Conservation (phyloP, 2,113 vertebrate genomes). For the Crocuta crocuta region DNA sequence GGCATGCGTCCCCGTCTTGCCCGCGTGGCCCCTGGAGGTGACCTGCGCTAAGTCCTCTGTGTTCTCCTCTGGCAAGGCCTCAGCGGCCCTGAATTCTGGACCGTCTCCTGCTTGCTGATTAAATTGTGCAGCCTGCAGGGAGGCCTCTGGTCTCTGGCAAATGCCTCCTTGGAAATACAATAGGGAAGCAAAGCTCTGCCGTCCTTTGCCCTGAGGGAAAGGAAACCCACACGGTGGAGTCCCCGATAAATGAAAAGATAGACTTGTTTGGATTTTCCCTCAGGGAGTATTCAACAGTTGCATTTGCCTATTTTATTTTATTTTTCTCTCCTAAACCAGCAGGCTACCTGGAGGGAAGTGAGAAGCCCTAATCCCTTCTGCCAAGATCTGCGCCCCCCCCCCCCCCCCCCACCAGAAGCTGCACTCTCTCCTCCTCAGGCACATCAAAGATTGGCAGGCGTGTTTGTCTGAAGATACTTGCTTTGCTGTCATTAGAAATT, state of each 20-base stretch:
- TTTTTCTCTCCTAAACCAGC: background rate
- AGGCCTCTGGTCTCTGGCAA: background rate
- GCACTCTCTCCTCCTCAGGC: background rate
- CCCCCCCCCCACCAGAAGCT: background rate
- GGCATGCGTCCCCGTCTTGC: background rate
- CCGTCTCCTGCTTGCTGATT: constrained; percentile 11
- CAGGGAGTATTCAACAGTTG: background rate
- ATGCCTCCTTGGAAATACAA: constrained; percentile 42
- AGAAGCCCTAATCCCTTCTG: background rate
- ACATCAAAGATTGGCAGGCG: background rate
- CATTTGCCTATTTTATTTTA: background rate
- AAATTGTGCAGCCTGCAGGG: background rate
- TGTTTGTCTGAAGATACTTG: background rate
- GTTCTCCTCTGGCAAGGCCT: background rate
- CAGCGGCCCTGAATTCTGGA: constrained; percentile 5
- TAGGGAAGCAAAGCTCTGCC: background rate
- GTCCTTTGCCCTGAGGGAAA: background rate
- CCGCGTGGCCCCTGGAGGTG: background rate
- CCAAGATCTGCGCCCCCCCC: background rate
- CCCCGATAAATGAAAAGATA: background rate
- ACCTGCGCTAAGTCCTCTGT: background rate
- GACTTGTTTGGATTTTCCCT: background rate
- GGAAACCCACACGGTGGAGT: background rate
- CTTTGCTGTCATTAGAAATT: background rate
- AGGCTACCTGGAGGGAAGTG: background rate